phyloP scores from a whole-genome alignment of 2,888 invertebrate species.

The Clostera curtula region DNA sequence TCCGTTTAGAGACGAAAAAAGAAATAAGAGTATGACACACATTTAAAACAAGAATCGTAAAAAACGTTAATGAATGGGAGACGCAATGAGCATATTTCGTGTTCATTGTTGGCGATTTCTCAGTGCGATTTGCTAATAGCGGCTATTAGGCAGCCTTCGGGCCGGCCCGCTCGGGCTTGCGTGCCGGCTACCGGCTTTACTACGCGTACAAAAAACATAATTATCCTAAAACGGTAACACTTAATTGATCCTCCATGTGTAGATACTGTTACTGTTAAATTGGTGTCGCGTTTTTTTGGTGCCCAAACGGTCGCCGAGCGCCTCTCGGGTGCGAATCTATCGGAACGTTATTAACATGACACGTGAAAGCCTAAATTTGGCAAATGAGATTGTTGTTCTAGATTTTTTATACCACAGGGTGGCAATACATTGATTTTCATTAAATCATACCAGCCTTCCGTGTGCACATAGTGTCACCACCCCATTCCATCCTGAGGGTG shows the following conservation, averaged over 20 bases:
- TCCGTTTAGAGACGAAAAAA: conserved; percentile 42
- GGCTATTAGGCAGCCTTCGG: conserved; percentile 57
- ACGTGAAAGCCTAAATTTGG: conserved; percentile 25
- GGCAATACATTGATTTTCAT: no score
- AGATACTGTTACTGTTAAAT: conserved; percentile 52
- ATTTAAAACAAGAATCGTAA: conserved; percentile 54
- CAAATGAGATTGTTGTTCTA: conserved; percentile 21
- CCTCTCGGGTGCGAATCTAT: conserved; percentile 35
- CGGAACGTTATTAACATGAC: conserved; percentile 31
- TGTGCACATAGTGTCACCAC: no score
- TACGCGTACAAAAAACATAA: conserved; percentile 52
- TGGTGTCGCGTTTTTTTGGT: conserved; percentile 38
- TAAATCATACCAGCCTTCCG: no score
- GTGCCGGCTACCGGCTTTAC: conserved; percentile 56
- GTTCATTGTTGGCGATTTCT: conserved; percentile 69
- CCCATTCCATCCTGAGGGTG: no score
- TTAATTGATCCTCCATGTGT: conserved; percentile 50
- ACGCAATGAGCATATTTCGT: conserved; percentile 61
- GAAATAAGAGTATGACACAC: conserved; percentile 51
- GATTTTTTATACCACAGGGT: no score
- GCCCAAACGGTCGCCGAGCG: conserved; percentile 9
- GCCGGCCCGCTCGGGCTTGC: conserved; percentile 41
- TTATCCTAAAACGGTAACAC: conserved; percentile 67
- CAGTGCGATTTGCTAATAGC: conserved; percentile 64
- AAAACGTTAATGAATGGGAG: conserved; percentile 62